Evolutionary conservation across 2,797 vertebrate species (phyloP).

Genomic region (Chaenodraco wilsoni): DNA sequence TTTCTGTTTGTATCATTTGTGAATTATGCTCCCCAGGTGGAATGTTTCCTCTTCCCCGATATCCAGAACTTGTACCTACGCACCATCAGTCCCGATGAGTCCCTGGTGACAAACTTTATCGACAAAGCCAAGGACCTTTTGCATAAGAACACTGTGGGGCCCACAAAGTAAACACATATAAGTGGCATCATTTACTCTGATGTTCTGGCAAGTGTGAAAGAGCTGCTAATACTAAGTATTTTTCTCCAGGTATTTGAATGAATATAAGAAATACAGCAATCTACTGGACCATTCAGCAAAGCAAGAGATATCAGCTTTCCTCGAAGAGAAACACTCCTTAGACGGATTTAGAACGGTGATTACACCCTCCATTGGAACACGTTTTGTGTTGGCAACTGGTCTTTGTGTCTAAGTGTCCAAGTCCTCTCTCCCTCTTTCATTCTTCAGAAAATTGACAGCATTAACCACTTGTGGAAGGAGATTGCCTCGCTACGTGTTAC

Average conservation of each 20-base stretch:
- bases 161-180: conserved; percentile 82
- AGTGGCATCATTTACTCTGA: background rate
- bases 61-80: conserved; percentile 80
- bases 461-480: conserved; percentile 82
- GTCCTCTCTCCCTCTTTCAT: background rate
- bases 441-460: conserved; percentile 84
- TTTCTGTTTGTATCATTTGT: background rate
- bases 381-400: background rate
- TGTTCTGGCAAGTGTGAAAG: background rate
- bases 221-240: background rate
- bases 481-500: conserved; percentile 87
- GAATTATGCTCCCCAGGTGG: conserved; percentile 82
- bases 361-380: background rate
- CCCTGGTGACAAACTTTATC: conserved; percentile 83
- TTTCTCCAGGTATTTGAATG: conserved; percentile 89
- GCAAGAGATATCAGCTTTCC: conserved; percentile 83
- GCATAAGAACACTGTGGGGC: conserved; percentile 88
- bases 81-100: conserved; percentile 85
- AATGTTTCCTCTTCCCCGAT: conserved; percentile 86
- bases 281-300: conserved; percentile 85
- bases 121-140: conserved; percentile 84
- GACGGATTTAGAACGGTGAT: conserved; percentile 85
- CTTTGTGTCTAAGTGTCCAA: conserved; percentile 15
- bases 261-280: conserved; percentile 86
- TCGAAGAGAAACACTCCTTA: conserved; percentile 85